Evolutionary conservation across 1,140 invertebrate genomes (phyloP), one percentile per base, ranked within the genome.

Genomic region (Drosophila nasuta): DNA sequence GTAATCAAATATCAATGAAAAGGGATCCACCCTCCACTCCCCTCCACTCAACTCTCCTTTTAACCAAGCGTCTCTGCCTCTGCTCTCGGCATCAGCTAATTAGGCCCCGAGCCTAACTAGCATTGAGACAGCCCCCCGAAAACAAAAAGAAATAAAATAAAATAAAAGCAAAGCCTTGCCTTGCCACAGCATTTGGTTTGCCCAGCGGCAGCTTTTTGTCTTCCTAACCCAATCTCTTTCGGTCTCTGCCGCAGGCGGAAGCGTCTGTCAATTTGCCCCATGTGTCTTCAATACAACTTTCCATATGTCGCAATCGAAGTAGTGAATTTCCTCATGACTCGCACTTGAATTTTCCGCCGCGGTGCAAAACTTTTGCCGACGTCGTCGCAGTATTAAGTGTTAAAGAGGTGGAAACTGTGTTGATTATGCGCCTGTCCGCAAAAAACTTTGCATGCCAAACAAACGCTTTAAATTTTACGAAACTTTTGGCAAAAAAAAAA

Each of bases 1-100:
- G 63, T 79, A 77, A 79, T 79, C 77, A 79, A 79, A 79, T 79
- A 79, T 77, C 77, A 79, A 79, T 77, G 74, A 68, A 79, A 59
- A 48, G 52, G 30, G 7, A 33, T 33, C 28, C 10, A 57, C 20
- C 11, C 10, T 13, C n/a, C 30, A n/a, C 15, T n/a, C n/a, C 11
- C 35, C 8, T 17, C 10, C 13, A 25, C 20, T 25, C 20, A 3
- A 25, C 3, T 25, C 20, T 15, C 0, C 11, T 25, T 15, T 63
- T 51, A 57, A 41, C 49, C 49, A 48, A 33, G 67, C 58, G 15
- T 25, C 20, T 65, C 57, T 54, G 67, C 59, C 15, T 62, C 35
- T 8, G 15, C 33, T 35, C 49, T 56, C n/a, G n/a, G n/a, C 11
- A 17, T 13, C 11, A 33, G 51, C 63, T 56, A 68, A 57, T 68